These are phyloP conservation scores for Apodemia zela DNA, from an alignment of 2,888 invertebrate species.

Conservation along the genomic window DNA sequence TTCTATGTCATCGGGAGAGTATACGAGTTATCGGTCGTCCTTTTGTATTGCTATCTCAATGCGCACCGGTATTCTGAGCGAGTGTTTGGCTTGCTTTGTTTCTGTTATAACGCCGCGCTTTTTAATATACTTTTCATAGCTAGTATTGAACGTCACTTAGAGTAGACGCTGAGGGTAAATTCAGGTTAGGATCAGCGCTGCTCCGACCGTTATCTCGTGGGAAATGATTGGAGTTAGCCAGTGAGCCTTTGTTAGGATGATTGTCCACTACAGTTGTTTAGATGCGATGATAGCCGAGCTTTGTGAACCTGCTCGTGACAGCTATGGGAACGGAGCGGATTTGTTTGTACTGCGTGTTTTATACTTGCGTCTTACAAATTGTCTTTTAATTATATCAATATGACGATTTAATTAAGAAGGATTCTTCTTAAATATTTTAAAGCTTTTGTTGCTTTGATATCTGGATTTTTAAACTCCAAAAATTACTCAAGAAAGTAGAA, in stretches of 20 bases:
- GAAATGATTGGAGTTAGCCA: slow-evolving; percentile 72
- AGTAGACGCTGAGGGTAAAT: slow-evolving; percentile 60
- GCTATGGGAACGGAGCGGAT: slow-evolving; percentile 68
- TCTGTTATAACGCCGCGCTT: slow-evolving; percentile 55
- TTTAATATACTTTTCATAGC: slow-evolving; percentile 45
- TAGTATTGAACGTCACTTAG: slow-evolving; percentile 54
- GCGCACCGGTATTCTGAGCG: slow-evolving; percentile 45
- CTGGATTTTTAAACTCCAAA: too few species aligned
- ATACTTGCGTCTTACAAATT: not conserved
- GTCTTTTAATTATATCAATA: not conserved
- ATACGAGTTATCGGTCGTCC: slow-evolving; percentile 71
- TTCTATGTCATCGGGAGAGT: slow-evolving; percentile 59
- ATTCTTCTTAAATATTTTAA: too few species aligned
- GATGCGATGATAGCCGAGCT: slow-evolving; percentile 69
- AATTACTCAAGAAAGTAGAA: too few species aligned
- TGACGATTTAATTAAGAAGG: too few species aligned
- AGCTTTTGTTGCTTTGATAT: too few species aligned
- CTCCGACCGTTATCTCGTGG: slow-evolving; percentile 76
- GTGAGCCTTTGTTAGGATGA: slow-evolving; percentile 77
- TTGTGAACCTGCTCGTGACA: slow-evolving; percentile 56
- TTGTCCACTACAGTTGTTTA: slow-evolving; percentile 75
- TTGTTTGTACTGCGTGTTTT: slow-evolving; percentile 20
- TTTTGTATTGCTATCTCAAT: slow-evolving; percentile 72
- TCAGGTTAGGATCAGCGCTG: slow-evolving; percentile 64
- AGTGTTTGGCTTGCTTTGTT: slow-evolving; percentile 44